phyloP scores from a whole-genome alignment of 2,888 invertebrate genomes.

The Morpho achilles region DNA sequence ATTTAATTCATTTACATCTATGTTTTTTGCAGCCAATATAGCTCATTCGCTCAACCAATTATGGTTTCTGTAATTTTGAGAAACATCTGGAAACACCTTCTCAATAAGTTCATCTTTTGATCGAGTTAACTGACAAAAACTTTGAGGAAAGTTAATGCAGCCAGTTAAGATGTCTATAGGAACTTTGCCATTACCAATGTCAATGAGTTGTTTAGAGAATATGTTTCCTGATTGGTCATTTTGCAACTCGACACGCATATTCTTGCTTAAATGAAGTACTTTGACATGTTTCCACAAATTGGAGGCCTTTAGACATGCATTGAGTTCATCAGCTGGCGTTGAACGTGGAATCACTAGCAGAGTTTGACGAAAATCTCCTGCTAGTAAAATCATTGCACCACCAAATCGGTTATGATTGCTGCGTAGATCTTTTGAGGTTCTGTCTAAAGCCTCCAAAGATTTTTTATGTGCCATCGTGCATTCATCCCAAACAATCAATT shows the following conservation, averaged over 20 bases:
- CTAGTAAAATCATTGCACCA: conserved; percentile 11
- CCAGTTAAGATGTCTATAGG: conserved; percentile 30
- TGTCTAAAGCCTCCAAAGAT: conserved; percentile 20
- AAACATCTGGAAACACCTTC: conserved; percentile 21
- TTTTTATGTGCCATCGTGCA: conserved; percentile 32
- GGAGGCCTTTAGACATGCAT: background rate
- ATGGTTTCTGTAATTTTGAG: conserved; percentile 5
- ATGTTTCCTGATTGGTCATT: conserved; percentile 24
- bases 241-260: background rate
- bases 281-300: background rate
- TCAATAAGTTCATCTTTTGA: conserved; percentile 31
- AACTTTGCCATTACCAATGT: conserved; percentile 30
- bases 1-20: conserved; percentile 20
- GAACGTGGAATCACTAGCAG: background rate
- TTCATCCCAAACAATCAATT: conserved; percentile 27
- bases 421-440: conserved; percentile 22
- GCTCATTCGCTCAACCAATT: conserved; percentile 27
- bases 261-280: background rate
- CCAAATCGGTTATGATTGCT: conserved; percentile 24
- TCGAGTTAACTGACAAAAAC: conserved; percentile 28
- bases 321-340: background rate
- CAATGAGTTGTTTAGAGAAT: conserved; percentile 33
- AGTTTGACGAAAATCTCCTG: conserved; percentile 1
- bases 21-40: conserved; percentile 32
- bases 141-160: conserved; percentile 29